A percentile compares a stretch with the other conserved stretches of the same genome.
These are phyloP conservation scores for Mycalesis mineus DNA, from an alignment of 2,888 invertebrate species.

Conservation along the genomic window DNA sequence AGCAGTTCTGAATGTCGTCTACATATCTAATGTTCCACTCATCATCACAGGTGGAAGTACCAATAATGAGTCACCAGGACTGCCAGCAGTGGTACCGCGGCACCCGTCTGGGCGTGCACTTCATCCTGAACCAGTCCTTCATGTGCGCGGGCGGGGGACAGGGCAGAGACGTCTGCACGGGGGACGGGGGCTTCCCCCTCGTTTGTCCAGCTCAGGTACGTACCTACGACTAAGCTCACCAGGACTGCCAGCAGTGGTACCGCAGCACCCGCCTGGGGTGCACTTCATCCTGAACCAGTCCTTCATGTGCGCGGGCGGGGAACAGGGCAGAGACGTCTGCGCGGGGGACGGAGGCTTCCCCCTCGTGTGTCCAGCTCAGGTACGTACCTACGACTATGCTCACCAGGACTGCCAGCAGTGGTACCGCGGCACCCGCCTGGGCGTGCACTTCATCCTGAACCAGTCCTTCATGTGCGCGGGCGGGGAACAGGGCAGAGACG, in stretches of 20 bases:
- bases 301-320: neutral
- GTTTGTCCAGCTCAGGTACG: neutral
- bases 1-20: too few relatives aligned
- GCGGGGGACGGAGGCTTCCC: neutral
- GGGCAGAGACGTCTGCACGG: neutral
- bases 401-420: neutral
- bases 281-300: neutral
- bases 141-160: neutral
- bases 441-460: neutral
- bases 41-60: neutral
- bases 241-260: too few relatives aligned
- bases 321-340: neutral
- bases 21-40: too few relatives aligned
- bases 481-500: neutral
- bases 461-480: neutral
- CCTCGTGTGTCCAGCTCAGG: neutral
- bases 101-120: neutral
- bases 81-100: neutral
- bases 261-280: neutral
- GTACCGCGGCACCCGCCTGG: neutral
- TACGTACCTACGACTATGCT: too few relatives aligned
- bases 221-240: neutral
- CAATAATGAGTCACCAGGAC: neutral
- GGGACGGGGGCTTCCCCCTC: neutral
- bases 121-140: neutral